Evolutionary conservation across 1,140 invertebrate species (phyloP), one percentile per base, ranked within the genome.

Genomic region (Magallana gigas): DNA sequence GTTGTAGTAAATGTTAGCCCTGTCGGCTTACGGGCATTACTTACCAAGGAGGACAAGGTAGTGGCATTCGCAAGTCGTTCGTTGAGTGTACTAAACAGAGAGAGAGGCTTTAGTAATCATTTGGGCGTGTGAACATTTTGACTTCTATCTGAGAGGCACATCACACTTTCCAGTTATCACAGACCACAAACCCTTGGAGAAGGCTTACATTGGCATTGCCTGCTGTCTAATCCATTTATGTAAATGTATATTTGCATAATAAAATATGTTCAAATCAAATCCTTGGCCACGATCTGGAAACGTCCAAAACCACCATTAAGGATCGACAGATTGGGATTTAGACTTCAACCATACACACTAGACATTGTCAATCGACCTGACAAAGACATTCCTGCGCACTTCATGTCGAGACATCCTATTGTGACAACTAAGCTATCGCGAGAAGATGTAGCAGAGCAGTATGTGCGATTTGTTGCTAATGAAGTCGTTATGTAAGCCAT

Each of bases 101-200:
- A 90, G 91, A 64, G 94, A 95, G 90, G 92, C 90, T 36, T 85
- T 95, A 36, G 95, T 93, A 8, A 88, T 95, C 11, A 91, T 95
- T 11, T 95, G 91, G 92, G 92, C 93, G 8, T 90, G 95, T 57
- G 90, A 94, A 83, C 94, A 95, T 81, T 95, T 95, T 88, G 88
- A 93, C 57, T 89, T 91, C 8, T 96, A 91, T 23, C 88, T 94
- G 29, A 91, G 94, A 58, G 95, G 94, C n/a, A 86, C 87, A 29
- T 64, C 91, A 58, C 83, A 93, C 36, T 95, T 94, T 80, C 92
- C 48, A 62, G 76, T 93, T 81, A 91, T 88, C 84, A 95, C 93
- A 12, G 95, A 95, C 87, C 95, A 93, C 82, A 94, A 94, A 84
- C 92, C 92, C 11, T 82, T 94, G 12, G 88, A 23, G 23, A 23